phyloP scores from a whole-genome alignment of 2,797 vertebrate species.

The Cuculus canorus region DNA sequence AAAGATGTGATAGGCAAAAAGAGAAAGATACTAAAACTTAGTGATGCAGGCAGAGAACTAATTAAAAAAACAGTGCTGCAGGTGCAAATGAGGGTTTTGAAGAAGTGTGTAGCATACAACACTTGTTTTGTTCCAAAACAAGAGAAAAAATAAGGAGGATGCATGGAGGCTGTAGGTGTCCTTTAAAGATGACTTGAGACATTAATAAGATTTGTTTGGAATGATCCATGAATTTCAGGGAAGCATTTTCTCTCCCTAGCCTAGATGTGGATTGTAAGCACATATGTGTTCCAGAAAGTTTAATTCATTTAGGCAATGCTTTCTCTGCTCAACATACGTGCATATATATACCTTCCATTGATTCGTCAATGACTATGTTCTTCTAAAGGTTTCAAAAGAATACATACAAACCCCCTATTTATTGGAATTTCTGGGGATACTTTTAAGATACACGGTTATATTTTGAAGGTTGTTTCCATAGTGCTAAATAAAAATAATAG shows the following conservation, averaged over 20 bases:
- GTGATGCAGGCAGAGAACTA: not conserved
- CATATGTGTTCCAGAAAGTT: not conserved
- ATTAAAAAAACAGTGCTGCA: not conserved
- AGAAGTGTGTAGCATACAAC: not conserved
- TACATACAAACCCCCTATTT: not conserved
- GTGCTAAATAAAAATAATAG: conserved; percentile 19
- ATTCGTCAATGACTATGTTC: not conserved
- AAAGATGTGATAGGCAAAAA: not conserved
- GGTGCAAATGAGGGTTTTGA: not conserved
- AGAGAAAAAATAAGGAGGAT: not conserved
- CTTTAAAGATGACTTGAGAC: not conserved
- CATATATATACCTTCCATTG: not conserved
- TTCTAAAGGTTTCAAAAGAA: not conserved
- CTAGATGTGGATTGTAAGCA: not conserved
- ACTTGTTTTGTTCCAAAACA: not conserved
- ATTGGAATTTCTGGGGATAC: not conserved
- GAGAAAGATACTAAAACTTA: not conserved
- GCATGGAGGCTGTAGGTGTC: not conserved
- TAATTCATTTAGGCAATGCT: not conserved
- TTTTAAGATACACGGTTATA: not conserved
- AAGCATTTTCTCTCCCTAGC: not conserved
- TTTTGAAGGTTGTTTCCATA: conserved; percentile 39
- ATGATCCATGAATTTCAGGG: not conserved
- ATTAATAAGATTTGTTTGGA: not conserved
- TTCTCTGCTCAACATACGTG: not conserved